Percentiles rank a stretch among this genome's conserved stretches.
Evolutionary conservation across 2,888 invertebrate genomes (phyloP).

Genomic region (Taphrorychus bicolor): DNA sequence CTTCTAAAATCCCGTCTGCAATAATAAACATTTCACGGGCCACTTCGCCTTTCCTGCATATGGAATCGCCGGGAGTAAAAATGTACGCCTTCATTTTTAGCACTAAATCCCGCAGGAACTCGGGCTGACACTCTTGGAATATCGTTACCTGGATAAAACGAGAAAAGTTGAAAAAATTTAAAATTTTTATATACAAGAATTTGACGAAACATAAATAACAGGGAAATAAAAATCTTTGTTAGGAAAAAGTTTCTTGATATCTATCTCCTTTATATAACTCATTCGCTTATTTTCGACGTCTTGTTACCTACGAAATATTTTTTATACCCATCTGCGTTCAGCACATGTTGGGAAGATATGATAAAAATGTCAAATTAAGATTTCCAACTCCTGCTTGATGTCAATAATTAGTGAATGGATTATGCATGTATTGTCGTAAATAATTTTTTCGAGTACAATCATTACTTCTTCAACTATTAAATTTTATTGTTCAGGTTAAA

Average conservation of each 20-base stretch:
- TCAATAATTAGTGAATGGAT: no score
- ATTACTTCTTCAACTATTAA: no score
- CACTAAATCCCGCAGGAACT: constrained; percentile 95
- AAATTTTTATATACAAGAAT: no score
- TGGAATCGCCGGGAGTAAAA: constrained; percentile 96
- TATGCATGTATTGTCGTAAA: no score
- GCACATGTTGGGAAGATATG: no score
- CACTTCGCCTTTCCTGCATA: constrained; percentile 88
- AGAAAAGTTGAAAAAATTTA: constrained; percentile 47
- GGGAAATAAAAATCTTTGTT: not conserved
- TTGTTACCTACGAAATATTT: no score
- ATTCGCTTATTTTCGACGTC: no score
- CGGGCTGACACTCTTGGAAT: constrained; percentile 97
- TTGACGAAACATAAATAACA: not conserved
- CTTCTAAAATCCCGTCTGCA: constrained; percentile 95
- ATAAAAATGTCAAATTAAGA: no score
- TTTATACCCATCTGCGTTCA: no score
- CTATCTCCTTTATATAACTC: not conserved
- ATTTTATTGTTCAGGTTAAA: no score
- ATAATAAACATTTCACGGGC: constrained; percentile 99
- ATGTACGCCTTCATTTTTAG: constrained; percentile 98
- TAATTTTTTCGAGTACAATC: no score
- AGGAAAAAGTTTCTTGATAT: not conserved
- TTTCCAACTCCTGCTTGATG: no score
- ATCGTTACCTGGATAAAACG: constrained; percentile 78